These are phyloP conservation scores for Noturus placidus DNA, from an alignment of 2,113 vertebrate species.

Conservation along the genomic window DNA sequence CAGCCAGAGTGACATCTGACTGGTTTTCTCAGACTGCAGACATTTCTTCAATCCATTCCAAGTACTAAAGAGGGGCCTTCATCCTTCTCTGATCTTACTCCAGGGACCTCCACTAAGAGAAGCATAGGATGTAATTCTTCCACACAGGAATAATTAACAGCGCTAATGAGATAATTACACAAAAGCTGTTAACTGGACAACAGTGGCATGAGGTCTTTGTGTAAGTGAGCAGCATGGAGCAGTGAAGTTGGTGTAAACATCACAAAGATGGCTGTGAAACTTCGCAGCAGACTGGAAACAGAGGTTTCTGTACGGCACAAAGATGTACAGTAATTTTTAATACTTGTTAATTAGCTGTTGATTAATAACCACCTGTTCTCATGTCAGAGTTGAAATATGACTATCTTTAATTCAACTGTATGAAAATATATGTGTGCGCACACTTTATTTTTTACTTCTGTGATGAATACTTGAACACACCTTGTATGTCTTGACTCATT, in stretches of 20 bases:
- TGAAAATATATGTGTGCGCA: no score
- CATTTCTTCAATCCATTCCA: not conserved
- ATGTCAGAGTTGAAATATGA: not conserved
- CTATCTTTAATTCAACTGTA: no score
- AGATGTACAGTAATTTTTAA: not conserved
- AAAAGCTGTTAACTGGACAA: conserved; percentile 12
- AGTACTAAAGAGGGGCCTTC: not conserved
- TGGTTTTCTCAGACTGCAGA: not conserved
- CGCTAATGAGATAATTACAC: conserved; percentile 7
- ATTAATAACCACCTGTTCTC: not conserved
- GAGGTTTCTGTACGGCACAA: not conserved
- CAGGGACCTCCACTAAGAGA: not conserved
- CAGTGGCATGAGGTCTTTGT: not conserved
- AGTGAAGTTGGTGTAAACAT: conserved; percentile 1
- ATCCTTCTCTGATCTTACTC: not conserved
- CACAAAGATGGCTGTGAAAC: not conserved
- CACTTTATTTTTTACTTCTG: not conserved
- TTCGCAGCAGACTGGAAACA: not conserved
- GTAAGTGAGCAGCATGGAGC: conserved; percentile 1
- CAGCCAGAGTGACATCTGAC: no score
- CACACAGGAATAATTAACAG: not conserved
- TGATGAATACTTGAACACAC: not conserved
- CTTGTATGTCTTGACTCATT: not conserved
- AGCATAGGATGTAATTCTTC: conserved; percentile 1
- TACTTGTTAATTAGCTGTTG: conserved; percentile 2